Evolutionary conservation across 1,140 invertebrate species (phyloP).

Genomic region (Elymnias hypermnestra): DNA sequence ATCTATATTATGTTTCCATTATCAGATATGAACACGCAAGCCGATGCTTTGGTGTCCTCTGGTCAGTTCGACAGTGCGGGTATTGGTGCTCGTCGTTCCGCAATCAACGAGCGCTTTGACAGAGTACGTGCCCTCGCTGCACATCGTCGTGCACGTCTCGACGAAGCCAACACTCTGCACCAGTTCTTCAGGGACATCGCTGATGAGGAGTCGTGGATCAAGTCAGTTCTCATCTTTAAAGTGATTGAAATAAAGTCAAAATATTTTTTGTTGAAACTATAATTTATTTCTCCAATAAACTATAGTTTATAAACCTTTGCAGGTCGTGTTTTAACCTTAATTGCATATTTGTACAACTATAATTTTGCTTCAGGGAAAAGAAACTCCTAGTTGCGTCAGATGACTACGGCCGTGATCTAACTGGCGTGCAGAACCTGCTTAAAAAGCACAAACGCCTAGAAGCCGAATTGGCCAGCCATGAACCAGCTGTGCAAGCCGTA

Average conservation of each 20-base stretch:
- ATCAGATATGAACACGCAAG: slow-evolving; percentile 93
- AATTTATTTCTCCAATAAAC: neutral
- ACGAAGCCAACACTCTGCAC: slow-evolving; percentile 97
- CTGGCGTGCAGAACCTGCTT: slow-evolving; percentile 97
- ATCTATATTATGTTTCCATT: neutral
- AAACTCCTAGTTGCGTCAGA: slow-evolving; percentile 97
- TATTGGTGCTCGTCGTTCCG: slow-evolving; percentile 94
- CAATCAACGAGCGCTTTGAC: slow-evolving; percentile 96
- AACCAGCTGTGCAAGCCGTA: slow-evolving; percentile 97
- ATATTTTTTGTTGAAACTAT: no score
- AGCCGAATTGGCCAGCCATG: slow-evolving; percentile 95
- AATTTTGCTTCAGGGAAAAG: slow-evolving; percentile 85
- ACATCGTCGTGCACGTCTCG: slow-evolving; percentile 91
- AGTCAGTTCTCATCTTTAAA: slow-evolving; percentile 81
- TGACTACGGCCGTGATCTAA: slow-evolving; percentile 98
- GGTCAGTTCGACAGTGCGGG: slow-evolving; percentile 96
- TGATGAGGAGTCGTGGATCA: slow-evolving; percentile 99
- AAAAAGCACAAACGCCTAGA: slow-evolving; percentile 99
- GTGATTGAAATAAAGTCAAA: no score
- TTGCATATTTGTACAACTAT: neutral
- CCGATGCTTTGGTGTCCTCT: slow-evolving; percentile 94
- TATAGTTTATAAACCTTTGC: neutral
- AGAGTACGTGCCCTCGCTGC: slow-evolving; percentile 94
- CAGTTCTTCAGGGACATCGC: slow-evolving; percentile 99
- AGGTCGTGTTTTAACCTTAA: no score